A percentile compares a stretch with the other conserved stretches of the same genome.
These are phyloP conservation scores for Eurystomus gularis DNA, from an alignment of 2,113 vertebrate species.

Conservation along the genomic window DNA sequence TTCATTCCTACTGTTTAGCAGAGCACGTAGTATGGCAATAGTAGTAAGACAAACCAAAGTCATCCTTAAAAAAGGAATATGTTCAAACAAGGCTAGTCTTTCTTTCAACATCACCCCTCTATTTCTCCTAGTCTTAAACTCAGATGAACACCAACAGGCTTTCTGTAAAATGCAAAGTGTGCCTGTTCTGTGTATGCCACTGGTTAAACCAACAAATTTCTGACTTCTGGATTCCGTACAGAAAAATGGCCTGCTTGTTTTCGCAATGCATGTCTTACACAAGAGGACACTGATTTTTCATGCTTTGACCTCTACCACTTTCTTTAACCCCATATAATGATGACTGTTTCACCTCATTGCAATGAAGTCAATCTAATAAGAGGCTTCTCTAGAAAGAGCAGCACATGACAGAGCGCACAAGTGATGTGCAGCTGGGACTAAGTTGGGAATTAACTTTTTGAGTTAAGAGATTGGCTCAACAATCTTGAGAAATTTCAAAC, in stretches of 20 bases:
- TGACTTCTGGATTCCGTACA: background rate
- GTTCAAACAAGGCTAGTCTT: background rate
- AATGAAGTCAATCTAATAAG: background rate
- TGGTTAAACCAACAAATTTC: background rate
- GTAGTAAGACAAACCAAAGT: background rate
- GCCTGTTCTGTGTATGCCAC: background rate
- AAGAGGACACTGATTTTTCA: background rate
- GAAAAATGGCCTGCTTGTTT: background rate
- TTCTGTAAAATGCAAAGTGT: background rate
- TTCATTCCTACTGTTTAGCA: background rate
- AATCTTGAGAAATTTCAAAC: background rate
- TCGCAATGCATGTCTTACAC: background rate
- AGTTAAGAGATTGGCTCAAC: background rate
- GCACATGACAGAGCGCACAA: background rate
- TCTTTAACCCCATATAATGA: background rate
- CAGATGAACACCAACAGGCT: fast-evolving
- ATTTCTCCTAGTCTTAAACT: background rate
- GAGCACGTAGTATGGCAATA: background rate
- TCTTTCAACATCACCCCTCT: background rate
- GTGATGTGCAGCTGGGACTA: fast-evolving
- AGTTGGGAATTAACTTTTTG: background rate
- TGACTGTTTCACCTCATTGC: background rate
- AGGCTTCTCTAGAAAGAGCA: background rate
- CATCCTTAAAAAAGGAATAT: background rate
- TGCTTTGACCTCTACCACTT: background rate